Conservation (phyloP, 2,113 vertebrate species). For the Sturnira hondurensis region DNA sequence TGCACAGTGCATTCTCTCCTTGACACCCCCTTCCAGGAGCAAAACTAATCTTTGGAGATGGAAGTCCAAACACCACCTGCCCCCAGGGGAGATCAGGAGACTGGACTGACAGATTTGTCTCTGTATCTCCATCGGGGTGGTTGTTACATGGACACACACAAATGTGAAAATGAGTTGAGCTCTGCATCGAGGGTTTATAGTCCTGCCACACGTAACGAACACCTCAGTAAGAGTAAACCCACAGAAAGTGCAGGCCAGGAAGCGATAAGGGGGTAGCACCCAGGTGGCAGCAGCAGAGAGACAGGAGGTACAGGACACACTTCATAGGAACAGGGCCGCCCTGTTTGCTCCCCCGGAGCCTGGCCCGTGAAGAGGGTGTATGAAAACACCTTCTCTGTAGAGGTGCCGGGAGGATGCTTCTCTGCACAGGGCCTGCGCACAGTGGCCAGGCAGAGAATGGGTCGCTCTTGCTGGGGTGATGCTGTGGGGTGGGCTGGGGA, state of each 20-base stretch:
- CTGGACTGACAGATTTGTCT: rapidly evolving
- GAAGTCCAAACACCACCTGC: not conserved
- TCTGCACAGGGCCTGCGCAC: too few relatives aligned
- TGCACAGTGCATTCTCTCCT: rapidly evolving
- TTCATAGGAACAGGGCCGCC: not conserved
- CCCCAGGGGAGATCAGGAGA: rapidly evolving
- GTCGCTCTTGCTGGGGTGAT: not conserved
- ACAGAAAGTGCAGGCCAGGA: not conserved
- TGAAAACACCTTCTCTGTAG: not conserved
- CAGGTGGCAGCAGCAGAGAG: rapidly evolving
- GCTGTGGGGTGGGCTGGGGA: not conserved
- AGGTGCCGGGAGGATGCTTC: not conserved
- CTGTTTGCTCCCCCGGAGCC: not conserved
- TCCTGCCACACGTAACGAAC: not conserved
- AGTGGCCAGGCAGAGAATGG: not conserved
- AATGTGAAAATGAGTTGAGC: not conserved
- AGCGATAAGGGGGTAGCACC: rapidly evolving
- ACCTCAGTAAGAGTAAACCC: not conserved
- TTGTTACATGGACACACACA: rapidly evolving
- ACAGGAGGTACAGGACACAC: too few relatives aligned
- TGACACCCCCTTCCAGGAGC: not conserved
- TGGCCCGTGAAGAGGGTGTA: rapidly evolving
- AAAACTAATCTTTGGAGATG: rapidly evolving
- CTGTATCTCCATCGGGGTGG: not conserved
- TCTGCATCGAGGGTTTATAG: not conserved